Evolutionary conservation across 2,797 vertebrate species (phyloP).

Genomic region (Sebastes melanostomus): DNA sequence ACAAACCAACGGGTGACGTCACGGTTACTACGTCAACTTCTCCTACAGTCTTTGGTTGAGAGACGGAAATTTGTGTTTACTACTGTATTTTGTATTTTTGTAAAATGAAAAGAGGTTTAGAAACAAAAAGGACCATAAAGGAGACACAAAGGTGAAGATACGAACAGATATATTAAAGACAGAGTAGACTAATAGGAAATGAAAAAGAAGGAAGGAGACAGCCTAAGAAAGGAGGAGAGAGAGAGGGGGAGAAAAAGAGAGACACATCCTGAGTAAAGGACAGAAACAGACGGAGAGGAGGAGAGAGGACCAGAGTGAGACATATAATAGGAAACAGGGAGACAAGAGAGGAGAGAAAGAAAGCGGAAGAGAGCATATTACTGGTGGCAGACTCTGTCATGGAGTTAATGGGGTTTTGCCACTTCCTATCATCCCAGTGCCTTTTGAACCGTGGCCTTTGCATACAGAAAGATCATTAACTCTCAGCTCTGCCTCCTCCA

Average conservation of each 20-base stretch:
- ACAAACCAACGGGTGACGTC: too few relatives aligned
- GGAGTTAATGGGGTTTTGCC: constrained; percentile 74
- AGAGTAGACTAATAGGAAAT: background rate
- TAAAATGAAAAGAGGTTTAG: too few relatives aligned
- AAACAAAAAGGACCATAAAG: too few relatives aligned
- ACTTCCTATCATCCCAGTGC: constrained; percentile 58
- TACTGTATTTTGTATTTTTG: too few relatives aligned
- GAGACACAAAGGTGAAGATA: background rate
- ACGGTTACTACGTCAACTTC: too few relatives aligned
- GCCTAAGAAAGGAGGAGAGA: background rate
- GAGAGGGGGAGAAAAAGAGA: background rate
- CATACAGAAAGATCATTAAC: constrained; percentile 79
- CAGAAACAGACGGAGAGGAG: background rate
- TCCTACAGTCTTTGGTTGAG: background rate
- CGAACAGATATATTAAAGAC: background rate
- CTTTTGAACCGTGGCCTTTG: constrained; percentile 73
- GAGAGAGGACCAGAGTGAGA: background rate
- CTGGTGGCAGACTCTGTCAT: constrained; percentile 61
- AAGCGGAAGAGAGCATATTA: constrained; percentile 36
- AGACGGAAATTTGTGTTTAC: too few relatives aligned
- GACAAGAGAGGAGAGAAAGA: background rate
- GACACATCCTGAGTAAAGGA: background rate
- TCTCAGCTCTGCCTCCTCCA: constrained; percentile 52
- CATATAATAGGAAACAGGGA: background rate
- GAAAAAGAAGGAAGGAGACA: background rate